phyloP scores from a whole-genome alignment of 2,888 invertebrate species.

The Formica aserva region DNA sequence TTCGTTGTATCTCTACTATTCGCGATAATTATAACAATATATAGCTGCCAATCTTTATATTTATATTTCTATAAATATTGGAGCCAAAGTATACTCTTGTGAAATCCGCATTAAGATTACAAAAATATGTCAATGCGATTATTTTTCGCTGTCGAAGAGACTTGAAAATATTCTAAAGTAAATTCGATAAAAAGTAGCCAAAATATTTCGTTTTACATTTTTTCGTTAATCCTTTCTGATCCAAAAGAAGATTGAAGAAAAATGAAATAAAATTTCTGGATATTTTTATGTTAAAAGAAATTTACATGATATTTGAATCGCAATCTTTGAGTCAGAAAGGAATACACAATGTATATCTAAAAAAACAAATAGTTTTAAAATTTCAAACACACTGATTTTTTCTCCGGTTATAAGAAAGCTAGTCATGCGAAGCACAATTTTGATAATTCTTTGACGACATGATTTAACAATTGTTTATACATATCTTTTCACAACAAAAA shows the following conservation, averaged over 20 bases:
- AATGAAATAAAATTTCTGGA: not conserved
- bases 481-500: not conserved
- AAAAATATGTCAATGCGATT: not conserved
- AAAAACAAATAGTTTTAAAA: constrained; percentile 19
- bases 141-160: not conserved
- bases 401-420: not conserved
- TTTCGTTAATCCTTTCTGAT: not conserved
- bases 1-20: not conserved
- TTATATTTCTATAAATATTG: constrained; percentile 82
- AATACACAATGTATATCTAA: not conserved
- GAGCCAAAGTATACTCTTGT: constrained; percentile 64
- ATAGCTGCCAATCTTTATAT: constrained; percentile 69
- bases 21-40: not conserved
- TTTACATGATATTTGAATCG: not conserved
- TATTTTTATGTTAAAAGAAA: constrained; percentile 1
- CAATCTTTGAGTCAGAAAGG: not conserved
- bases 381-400: not conserved
- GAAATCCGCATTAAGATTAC: not conserved
- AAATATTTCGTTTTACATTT: not conserved
- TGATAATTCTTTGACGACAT: not conserved
- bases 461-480: not conserved
- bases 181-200: not conserved
- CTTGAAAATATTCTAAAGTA: not conserved
- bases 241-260: not conserved
- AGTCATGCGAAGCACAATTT: not conserved